phyloP scores from a whole-genome alignment of 2,888 invertebrate species.

The Octodonta nipae region DNA sequence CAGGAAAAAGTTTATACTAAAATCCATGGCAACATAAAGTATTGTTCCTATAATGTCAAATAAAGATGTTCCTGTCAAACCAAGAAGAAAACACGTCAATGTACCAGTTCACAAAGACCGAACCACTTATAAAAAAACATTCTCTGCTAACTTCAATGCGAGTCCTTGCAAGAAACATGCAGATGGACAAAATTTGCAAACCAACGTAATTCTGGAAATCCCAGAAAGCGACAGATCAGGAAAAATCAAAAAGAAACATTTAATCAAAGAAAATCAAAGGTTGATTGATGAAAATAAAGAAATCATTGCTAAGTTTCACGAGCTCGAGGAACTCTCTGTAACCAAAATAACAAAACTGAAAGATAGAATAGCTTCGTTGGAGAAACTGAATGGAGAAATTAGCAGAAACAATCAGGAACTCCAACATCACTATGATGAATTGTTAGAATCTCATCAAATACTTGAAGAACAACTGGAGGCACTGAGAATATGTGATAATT shows the following conservation, averaged over 20 bases:
- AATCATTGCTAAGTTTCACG: constrained; percentile 40
- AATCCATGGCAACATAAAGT: constrained; percentile 9
- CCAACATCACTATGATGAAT: constrained; percentile 38
- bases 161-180: constrained; percentile 6
- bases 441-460: constrained; percentile 41
- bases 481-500: constrained; percentile 35
- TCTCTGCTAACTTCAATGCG: constrained; percentile 26
- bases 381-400: constrained; percentile 48
- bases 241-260: constrained; percentile 22
- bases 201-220: constrained; percentile 11
- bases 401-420: constrained; percentile 48
- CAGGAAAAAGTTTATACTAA: background rate
- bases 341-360: constrained; percentile 50
- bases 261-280: constrained; percentile 41
- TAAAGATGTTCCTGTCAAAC: constrained; percentile 19
- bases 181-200: background rate
- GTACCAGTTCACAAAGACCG: constrained; percentile 26
- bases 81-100: constrained; percentile 22
- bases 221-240: constrained; percentile 15
- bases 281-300: constrained; percentile 41
- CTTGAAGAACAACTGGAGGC: constrained; percentile 39
- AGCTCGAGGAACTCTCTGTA: constrained; percentile 36
- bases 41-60: background rate
- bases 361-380: constrained; percentile 45
- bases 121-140: constrained; percentile 17